phyloP scores from a whole-genome alignment of 2,113 vertebrate species.

The Xiphorhynchus elegans region DNA sequence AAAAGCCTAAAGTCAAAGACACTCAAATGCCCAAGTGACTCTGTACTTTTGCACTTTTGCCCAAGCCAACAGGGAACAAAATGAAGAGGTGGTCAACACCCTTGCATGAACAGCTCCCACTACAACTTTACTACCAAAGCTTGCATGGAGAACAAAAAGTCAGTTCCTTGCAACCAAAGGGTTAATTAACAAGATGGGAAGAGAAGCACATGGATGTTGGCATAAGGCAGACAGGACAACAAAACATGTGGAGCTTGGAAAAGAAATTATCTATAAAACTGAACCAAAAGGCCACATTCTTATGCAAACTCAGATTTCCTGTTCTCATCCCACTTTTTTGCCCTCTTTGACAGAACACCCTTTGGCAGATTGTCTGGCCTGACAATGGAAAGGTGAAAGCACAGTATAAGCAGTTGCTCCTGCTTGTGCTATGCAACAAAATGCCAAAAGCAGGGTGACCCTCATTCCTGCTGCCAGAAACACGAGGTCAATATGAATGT shows the following conservation, averaged over 20 bases:
- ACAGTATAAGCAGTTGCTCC: neutral
- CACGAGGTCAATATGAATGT: neutral
- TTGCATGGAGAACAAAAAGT: neutral
- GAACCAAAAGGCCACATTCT: slow-evolving; percentile 35
- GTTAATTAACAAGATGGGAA: slow-evolving; percentile 7
- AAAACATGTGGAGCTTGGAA: slow-evolving; percentile 60
- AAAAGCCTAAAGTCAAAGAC: neutral
- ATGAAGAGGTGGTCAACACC: neutral
- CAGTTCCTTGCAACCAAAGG: slow-evolving; percentile 2
- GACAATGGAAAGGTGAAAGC: slow-evolving; percentile 38
- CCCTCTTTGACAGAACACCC: slow-evolving; percentile 12
- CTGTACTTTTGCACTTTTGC: neutral
- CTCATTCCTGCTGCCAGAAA: slow-evolving; percentile 9
- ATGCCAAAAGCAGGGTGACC: neutral
- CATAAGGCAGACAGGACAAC: slow-evolving; percentile 38
- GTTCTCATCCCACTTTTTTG: slow-evolving; percentile 24
- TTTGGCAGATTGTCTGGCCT: neutral
- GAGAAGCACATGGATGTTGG: slow-evolving; percentile 9
- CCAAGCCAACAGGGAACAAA: neutral
- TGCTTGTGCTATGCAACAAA: slow-evolving; percentile 8
- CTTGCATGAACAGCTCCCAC: neutral
- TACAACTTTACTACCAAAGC: neutral
- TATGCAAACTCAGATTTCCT: slow-evolving; percentile 50
- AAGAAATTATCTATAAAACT: slow-evolving; percentile 49
- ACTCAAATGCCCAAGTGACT: neutral